A percentile compares a stretch with the other conserved stretches of the same genome.
Conservation (phyloP, 2,888 invertebrate genomes). For the Lepeophtheirus nordmannii region DNA sequence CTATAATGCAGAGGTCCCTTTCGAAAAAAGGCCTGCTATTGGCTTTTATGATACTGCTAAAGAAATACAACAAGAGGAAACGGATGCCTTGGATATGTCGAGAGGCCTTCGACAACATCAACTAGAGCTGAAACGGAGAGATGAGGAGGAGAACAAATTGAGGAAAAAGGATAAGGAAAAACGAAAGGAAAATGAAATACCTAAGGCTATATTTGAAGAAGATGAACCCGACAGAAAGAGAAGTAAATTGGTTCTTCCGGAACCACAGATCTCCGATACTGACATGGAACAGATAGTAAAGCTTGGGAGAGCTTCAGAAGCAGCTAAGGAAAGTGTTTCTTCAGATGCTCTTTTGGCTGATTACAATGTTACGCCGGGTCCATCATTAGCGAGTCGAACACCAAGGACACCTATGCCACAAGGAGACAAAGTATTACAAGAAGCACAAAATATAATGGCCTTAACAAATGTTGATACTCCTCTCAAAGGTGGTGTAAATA, state of each 20-base stretch:
- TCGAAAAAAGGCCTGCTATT: constrained; percentile 77
- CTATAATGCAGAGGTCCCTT: constrained; percentile 92
- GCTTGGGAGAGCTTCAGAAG: constrained; percentile 50
- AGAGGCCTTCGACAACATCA: constrained; percentile 37
- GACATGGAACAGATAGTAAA: constrained; percentile 82
- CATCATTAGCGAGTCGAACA: constrained; percentile 55
- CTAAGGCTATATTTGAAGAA: constrained; percentile 43
- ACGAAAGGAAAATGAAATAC: constrained; percentile 87
- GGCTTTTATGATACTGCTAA: constrained; percentile 91
- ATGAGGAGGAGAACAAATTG: constrained; percentile 81
- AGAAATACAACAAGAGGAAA: constrained; percentile 40
- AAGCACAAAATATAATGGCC: constrained; percentile 97
- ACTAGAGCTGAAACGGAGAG: constrained; percentile 73
- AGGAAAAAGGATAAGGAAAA: constrained; percentile 88
- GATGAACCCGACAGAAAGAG: constrained; percentile 79
- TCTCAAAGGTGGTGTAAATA: constrained; percentile 83
- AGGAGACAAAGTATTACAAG: constrained; percentile 63
- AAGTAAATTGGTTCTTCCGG: constrained; percentile 85
- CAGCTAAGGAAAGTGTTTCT: constrained; percentile 58
- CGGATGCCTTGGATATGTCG: background rate
- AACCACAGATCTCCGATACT: constrained; percentile 89
- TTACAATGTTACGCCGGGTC: constrained; percentile 59
- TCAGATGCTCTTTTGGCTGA: constrained; percentile 78
- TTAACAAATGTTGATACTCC: constrained; percentile 94
- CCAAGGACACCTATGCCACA: constrained; percentile 71